phyloP scores from a whole-genome alignment of 2,113 vertebrate genomes.

The Tenebrosternarchus preto region DNA sequence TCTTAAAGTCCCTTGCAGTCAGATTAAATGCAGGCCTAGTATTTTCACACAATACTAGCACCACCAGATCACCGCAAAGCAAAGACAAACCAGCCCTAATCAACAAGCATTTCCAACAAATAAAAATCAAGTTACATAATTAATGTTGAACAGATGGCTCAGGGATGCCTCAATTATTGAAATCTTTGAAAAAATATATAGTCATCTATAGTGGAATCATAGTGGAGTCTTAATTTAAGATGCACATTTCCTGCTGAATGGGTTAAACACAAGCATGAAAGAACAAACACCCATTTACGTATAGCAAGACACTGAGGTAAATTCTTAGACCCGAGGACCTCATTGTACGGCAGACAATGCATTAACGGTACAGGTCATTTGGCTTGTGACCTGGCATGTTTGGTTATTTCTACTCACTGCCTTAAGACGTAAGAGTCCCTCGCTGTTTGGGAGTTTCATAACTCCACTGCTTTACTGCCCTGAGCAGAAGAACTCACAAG shows the following conservation, averaged over 20 bases:
- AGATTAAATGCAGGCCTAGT: constrained; percentile 19
- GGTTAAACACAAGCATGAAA: background rate
- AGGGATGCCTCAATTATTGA: background rate
- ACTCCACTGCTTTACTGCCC: background rate
- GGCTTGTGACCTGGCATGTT: background rate
- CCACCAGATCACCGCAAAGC: background rate
- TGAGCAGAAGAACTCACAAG: background rate
- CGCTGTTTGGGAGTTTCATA: background rate
- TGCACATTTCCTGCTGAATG: background rate
- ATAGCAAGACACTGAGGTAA: background rate
- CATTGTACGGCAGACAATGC: constrained; percentile 1
- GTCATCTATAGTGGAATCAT: background rate
- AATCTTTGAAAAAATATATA: background rate
- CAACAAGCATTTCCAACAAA: background rate
- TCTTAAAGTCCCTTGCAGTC: constrained; percentile 12
- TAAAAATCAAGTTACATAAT: constrained; percentile 2
- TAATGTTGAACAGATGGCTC: background rate
- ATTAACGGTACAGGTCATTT: background rate
- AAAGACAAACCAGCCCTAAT: background rate
- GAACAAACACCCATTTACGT: background rate
- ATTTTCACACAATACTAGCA: constrained; percentile 19
- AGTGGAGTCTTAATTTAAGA: background rate
- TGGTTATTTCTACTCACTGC: no score
- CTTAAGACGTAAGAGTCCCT: background rate
- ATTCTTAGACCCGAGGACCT: background rate